Evolutionary conservation across 2,797 vertebrate genomes (phyloP).

Genomic region (Sciurus carolinensis): DNA sequence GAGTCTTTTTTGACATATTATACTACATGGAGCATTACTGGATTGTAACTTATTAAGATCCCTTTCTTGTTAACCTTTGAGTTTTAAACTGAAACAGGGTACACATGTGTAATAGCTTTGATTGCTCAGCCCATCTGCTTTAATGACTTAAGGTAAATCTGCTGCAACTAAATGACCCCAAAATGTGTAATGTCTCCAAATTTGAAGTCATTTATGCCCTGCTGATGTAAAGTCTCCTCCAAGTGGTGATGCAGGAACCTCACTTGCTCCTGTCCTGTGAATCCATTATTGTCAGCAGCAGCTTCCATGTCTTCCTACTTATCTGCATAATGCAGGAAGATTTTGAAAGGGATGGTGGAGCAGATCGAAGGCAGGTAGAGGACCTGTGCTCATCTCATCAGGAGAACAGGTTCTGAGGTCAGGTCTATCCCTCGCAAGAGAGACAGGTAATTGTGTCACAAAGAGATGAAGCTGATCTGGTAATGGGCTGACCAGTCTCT

Average conservation of each 20-base stretch:
- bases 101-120: too few relatives aligned
- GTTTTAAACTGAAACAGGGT: background rate
- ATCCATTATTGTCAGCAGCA: background rate
- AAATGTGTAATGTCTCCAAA: background rate
- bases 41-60: too few relatives aligned
- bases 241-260: background rate
- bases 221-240: background rate
- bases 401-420: background rate
- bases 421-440: background rate
- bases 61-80: background rate
- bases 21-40: too few relatives aligned
- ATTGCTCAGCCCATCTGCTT: background rate
- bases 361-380: background rate
- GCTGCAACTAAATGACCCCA: background rate
- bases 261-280: background rate
- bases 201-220: background rate
- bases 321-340: background rate
- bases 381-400: background rate
- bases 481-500: background rate
- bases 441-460: background rate
- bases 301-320: background rate
- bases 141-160: background rate
- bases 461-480: background rate
- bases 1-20: too few relatives aligned
- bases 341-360: background rate